Conservation (phyloP, 2,888 invertebrate species). For the Anticlea derivata region DNA sequence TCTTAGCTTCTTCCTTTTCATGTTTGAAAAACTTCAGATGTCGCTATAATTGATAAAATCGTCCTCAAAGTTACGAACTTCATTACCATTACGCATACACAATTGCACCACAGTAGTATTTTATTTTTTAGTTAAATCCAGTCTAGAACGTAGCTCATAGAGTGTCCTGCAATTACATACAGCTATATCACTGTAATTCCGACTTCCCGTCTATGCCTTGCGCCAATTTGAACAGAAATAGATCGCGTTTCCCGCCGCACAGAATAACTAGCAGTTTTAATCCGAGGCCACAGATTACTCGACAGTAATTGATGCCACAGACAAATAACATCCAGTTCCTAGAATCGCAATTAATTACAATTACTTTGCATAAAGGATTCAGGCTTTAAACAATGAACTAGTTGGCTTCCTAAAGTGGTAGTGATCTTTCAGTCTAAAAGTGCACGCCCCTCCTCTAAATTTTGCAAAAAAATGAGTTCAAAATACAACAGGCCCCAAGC, state of each 20-base stretch:
- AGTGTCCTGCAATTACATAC: slow-evolving; percentile 11
- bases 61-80: no score
- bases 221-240: slow-evolving; percentile 22
- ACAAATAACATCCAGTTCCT: slow-evolving; percentile 7
- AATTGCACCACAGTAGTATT: no score
- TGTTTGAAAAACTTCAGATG: no score
- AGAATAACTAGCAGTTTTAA: slow-evolving; percentile 6
- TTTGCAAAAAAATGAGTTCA: no score
- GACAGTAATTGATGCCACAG: neutral
- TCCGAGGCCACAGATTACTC: neutral
- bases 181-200: slow-evolving; percentile 16
- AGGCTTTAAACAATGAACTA: slow-evolving; percentile 40
- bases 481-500: no score
- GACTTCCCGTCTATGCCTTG: slow-evolving; percentile 24
- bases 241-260: slow-evolving; percentile 6
- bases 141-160: neutral
- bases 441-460: no score
- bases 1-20: no score
- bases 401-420: slow-evolving; percentile 12
- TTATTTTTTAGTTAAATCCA: neutral
- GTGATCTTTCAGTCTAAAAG: no score
- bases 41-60: no score
- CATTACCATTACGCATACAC: no score
- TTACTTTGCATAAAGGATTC: slow-evolving; percentile 52
- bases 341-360: slow-evolving; percentile 42